Percentiles rank a stretch among this genome's conserved stretches.
Evolutionary conservation across 2,113 vertebrate genomes (phyloP).

Genomic region (Neolamprologus falcicula): DNA sequence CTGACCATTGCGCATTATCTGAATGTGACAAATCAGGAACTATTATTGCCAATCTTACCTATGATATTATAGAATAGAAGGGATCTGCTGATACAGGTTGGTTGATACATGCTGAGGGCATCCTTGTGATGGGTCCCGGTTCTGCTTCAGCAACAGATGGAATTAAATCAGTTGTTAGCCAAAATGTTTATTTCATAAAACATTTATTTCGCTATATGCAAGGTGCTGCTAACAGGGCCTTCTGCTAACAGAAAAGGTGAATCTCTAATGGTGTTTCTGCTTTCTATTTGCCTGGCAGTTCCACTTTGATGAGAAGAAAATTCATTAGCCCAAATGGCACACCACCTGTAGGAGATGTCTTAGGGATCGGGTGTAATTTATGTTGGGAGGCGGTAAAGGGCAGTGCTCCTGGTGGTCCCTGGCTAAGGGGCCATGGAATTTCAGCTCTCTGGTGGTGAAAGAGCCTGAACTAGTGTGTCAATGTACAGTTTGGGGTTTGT

Average conservation of each 20-base stretch:
- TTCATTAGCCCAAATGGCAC: accelerated
- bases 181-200: background rate
- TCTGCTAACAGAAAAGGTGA: background rate
- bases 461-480: background rate
- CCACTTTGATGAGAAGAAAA: background rate
- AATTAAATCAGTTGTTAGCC: background rate
- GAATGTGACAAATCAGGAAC: background rate
- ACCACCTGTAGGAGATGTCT: accelerated
- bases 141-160: background rate
- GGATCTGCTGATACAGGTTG: background rate
- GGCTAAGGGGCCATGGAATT: accelerated
- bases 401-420: background rate
- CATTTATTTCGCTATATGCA: accelerated
- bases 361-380: background rate
- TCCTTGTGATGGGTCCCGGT: accelerated
- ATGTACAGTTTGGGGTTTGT: accelerated
- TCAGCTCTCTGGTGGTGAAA: background rate
- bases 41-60: background rate
- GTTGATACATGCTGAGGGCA: accelerated
- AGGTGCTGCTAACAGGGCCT: accelerated
- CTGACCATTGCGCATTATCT: background rate
- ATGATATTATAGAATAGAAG: background rate
- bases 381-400: accelerated
- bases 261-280: accelerated
- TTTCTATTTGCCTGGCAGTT: background rate